A percentile compares a stretch with the other conserved stretches of the same genome.
Evolutionary conservation across 1,140 invertebrate species (phyloP).

Genomic region (Tyrophagus putrescentiae): DNA sequence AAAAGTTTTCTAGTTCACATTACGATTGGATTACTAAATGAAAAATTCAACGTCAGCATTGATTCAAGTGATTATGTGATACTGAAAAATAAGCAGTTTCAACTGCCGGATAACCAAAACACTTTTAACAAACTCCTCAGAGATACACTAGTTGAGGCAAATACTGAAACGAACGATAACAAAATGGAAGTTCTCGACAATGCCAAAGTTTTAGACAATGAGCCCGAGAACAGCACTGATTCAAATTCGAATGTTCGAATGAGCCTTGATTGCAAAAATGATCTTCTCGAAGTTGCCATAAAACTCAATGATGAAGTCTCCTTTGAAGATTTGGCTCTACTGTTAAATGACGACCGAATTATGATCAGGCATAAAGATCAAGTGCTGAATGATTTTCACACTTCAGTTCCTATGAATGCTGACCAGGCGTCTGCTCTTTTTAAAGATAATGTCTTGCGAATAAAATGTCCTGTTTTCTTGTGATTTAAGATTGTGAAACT

Average conservation of each 20-base stretch:
- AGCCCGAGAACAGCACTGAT: too few species aligned
- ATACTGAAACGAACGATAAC: background rate
- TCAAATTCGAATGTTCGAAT: background rate
- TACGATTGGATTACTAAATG: background rate
- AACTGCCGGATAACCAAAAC: background rate
- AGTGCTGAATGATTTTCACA: background rate
- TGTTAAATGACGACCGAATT: background rate
- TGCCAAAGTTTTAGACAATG: too few species aligned
- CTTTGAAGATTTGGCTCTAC: background rate
- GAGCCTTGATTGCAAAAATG: background rate
- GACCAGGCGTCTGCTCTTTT: background rate
- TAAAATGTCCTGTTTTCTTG: background rate
- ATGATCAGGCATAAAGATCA: background rate
- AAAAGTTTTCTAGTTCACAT: constrained; percentile 8
- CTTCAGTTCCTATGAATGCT: background rate
- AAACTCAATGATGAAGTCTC: constrained; percentile 3
- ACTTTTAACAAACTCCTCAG: background rate
- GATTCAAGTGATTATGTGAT: background rate
- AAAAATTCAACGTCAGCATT: constrained; percentile 1
- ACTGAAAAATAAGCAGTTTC: background rate
- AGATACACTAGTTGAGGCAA: background rate
- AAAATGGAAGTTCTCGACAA: background rate
- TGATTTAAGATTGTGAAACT: background rate
- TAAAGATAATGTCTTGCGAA: background rate
- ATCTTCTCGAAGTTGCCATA: background rate